Base-by-base conservation (phyloP, 2,797 vertebrate genomes). In the Scolopax bukidnonensis region DNA sequence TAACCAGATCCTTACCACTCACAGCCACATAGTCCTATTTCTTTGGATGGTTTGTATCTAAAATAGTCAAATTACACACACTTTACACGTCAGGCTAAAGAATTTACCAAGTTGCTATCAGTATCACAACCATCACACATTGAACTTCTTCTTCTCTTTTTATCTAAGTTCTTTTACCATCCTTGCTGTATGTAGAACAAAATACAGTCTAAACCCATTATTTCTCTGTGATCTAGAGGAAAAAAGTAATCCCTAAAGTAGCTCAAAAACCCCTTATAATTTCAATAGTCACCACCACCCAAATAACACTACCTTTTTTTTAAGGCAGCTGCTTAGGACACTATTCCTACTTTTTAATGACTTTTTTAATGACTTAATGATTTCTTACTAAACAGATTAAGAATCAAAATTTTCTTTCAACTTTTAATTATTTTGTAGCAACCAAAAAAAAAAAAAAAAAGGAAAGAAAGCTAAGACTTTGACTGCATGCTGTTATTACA, bases 371-470 rank as follows among this genome's bases (percentile, higher is more conserved):
- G 36, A 36, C 36, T 36, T 36, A 36, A 36, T 4, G 3, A 76
- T 91, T 81, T 95, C 38, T 57, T 90, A 78, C 59, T 54, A 73
- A 53, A 76, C 8, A 47, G 6, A 40, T 60, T 68, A 48, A 70
- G 3, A 73, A 54, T 1, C 36, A 40, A 57, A 43, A 36, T 69
- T 93, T 71, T 65, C 1, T 56, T 45, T 89, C 27, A 5, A 43
- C 67, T 94, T 97, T 93, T 90, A 93, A 90, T 93, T 87, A 85
- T n/a, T 87, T 86, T 79, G 57, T 73, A 24, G 6, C 8, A 53
- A 24, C 0, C 16, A 60, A 10, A 27, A 13, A 6, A 16, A 27
- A n/a, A 20, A 23, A 25, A 23, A 16, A 6, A 13, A 43, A 27
- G 2, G 4, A 30, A 75, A 4, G 15, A 23, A 76, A 63, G 8